Conservation (phyloP, 1,140 invertebrate genomes). For the Drosophila carrolli region DNA sequence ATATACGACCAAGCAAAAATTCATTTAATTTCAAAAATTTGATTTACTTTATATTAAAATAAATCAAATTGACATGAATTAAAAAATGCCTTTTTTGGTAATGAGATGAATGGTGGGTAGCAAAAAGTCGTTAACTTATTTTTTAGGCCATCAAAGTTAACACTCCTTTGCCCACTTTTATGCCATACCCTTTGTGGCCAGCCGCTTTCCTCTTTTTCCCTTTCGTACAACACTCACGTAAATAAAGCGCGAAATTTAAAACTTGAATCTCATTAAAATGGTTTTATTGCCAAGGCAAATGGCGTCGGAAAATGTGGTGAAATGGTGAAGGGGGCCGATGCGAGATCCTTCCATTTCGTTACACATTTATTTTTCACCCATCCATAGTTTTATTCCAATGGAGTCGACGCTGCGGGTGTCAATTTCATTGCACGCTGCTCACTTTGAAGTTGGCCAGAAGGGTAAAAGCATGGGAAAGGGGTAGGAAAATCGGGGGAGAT, state of each 20-base stretch:
- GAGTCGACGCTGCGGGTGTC: conserved; percentile 72
- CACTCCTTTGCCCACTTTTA: conserved; percentile 33
- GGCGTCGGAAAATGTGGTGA: conserved; percentile 12
- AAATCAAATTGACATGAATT: too few species aligned
- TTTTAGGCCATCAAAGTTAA: conserved; percentile 31
- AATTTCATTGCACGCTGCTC: conserved; percentile 70
- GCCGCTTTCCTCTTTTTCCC: background rate
- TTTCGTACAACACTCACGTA: conserved; percentile 54
- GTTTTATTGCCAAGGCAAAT: conserved; percentile 71
- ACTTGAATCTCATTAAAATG: conserved; percentile 81
- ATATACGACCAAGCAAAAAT: too few species aligned
- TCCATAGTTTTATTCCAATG: conserved; percentile 68
- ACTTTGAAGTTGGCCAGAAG: conserved; percentile 70
- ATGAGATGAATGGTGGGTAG: conserved; percentile 2
- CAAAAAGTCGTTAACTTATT: background rate
- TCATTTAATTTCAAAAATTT: too few species aligned
- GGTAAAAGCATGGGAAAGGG: background rate
- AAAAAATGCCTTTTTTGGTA: too few species aligned
- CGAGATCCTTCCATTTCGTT: conserved; percentile 68
- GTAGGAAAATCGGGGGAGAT: conserved; percentile 26
- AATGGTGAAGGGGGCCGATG: background rate
- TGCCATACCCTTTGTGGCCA: conserved; percentile 20
- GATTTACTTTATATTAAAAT: too few species aligned
- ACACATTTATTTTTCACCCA: conserved; percentile 72
- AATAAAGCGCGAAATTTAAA: conserved; percentile 82